phyloP scores from a whole-genome alignment of 2,113 vertebrate species.

The Ailuropoda melanoleuca region DNA sequence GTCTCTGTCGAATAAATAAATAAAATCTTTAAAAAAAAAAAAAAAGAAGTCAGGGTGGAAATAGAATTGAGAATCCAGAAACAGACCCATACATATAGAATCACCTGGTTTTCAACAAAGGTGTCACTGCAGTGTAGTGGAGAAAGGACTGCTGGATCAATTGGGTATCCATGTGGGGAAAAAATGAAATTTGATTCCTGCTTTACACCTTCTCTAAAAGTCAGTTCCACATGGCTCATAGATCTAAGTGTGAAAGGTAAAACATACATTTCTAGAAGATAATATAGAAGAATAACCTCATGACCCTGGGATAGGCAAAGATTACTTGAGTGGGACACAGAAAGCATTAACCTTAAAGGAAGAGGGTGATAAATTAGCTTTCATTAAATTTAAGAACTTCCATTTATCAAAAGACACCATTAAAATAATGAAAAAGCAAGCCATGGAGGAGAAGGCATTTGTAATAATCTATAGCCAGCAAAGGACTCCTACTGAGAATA shows the following conservation, averaged over 20 bases:
- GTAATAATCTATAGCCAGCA: not conserved
- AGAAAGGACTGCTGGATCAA: not conserved
- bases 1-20: no score
- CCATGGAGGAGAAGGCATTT: not conserved
- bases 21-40: no score
- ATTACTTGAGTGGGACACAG: not conserved
- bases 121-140: not conserved
- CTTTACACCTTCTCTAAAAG: not conserved
- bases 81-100: not conserved
- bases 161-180: not conserved
- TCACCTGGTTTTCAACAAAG: not conserved
- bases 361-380: not conserved
- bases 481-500: not conserved
- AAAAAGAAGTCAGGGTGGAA: not conserved
- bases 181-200: not conserved
- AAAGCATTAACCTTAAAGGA: not conserved
- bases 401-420: not conserved
- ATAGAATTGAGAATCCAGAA: not conserved
- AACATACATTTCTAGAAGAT: not conserved
- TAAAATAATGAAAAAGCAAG: slow-evolving; percentile 17
- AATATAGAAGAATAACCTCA: not conserved
- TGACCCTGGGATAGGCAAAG: not conserved
- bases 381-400: slow-evolving; percentile 12
- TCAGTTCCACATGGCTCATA: not conserved
- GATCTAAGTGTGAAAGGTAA: not conserved